Base-by-base conservation (phyloP, 2,797 vertebrate species). In the Decapterus maruadsi region DNA sequence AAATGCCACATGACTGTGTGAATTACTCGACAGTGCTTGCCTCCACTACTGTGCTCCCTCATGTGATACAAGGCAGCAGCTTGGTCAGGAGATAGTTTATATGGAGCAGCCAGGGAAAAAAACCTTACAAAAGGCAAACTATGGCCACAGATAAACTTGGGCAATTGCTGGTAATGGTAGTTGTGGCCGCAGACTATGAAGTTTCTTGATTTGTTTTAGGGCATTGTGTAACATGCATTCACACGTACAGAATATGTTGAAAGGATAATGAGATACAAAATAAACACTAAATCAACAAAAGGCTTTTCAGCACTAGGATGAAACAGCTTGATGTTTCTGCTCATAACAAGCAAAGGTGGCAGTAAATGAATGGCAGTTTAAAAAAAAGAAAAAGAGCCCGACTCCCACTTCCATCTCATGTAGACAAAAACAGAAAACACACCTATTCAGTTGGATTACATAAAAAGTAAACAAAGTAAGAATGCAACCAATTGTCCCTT, bases 1-100 rank as follows among this genome's bases (percentile, higher is more conserved):
- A 80, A 75, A 62, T 59, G 56, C 60, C 85, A 84, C 89, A 82
- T 84, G 85, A 90, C 75, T 68, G 43, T 68, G 64, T 72, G 55
- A 78, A 73, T 51, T 48, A 73, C 64, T 70, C 8, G 60, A 77
- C 64, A 81, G 72, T 51, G 65, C 45, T 55, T 69, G 65, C 68
- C 77, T 87, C 75, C 64, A 82, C 51, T 38, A 16, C 77, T 75
- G n/a, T 26, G 38, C 54, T 79, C 40, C 72, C 64, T 63, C 68
- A 67, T 63, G 79, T 68, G 73, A 66, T 22, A 53, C 62, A 61
- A 68, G 76, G 61, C 68, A 77, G 64, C 77, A 84, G 80, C 75
- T 57, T 40, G 68, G 71, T 83, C 75, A 81, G 55, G 62, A 64
- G 71, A 61, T 45, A 29, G 56, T 57, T 69, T 34, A 61, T 17